Evolutionary conservation across 2,888 invertebrate species (phyloP), one percentile per base, ranked within the genome.

Genomic region (Atrina japonica): DNA sequence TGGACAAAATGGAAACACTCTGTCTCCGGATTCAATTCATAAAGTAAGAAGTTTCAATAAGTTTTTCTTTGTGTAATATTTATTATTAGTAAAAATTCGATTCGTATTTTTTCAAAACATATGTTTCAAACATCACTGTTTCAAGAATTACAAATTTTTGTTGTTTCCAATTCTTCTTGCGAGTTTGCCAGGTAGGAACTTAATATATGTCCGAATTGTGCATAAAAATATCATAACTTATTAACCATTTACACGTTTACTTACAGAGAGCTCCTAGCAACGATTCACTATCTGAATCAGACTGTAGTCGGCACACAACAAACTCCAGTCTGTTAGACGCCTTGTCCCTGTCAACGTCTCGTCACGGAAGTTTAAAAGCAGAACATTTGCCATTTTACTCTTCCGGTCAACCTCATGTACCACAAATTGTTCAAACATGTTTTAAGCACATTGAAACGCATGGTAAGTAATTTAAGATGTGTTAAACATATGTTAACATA

Each of bases 361-460:
- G 81, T 41, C 78, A 78, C 21, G 77, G 77, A 25, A 77, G 73
- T 60, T 56, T 76, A 0, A 63, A 73, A 0, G 72, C 72, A n/a
- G 77, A 76, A 27, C 76, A 75, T 55, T 70, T 76, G 47, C 74
- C 78, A 11, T 63, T 70, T 6, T 78, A 78, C 35, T 73, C 78
- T 47, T 78, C 80, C 23, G 78, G 84, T 58, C 74, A 78, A 3
- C 86, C 89, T 11, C 88, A 93, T 68, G 95, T 97, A 18, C 97
- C 97, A 0, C 93, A 93, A 30, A 93, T 97, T 78, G 94, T 97
- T 45, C 93, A 93, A 68, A 94, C 94, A 76, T 97, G 97, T 88
- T 94, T 96, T 73, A 93, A 94, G 80, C 95, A 97, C 91, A 93
- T 97, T 75, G 94, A 96, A 88, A 92, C 93, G 63, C 93, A 95